These are phyloP conservation scores for Craterocephalus amniculus DNA, from an alignment of 2,797 vertebrate genomes.

Conservation along the genomic window DNA sequence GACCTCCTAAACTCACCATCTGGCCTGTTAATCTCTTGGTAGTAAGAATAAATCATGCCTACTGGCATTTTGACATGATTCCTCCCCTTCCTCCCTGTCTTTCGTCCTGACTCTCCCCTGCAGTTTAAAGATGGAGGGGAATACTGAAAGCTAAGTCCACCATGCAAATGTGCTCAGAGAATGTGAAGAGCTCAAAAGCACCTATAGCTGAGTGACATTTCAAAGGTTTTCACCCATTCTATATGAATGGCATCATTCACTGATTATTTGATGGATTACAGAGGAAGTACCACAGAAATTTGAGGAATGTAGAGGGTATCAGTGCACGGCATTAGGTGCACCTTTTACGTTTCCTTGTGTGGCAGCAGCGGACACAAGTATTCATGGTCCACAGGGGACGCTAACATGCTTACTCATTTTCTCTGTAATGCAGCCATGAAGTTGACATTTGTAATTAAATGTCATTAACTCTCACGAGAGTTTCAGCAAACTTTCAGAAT, in stretches of 20 bases:
- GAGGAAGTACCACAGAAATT: conserved; percentile 6
- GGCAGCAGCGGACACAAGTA: background rate
- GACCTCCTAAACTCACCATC: conserved; percentile 72
- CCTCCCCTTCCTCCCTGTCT: conserved; percentile 1
- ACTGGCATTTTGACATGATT: conserved; percentile 42
- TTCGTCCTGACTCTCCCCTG: conserved; percentile 15
- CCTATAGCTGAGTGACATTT: background rate
- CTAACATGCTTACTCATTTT: background rate
- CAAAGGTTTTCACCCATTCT: background rate
- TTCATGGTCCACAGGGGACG: background rate
- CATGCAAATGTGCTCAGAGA: background rate
- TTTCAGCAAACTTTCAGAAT: background rate
- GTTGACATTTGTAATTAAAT: background rate
- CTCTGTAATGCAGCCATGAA: background rate
- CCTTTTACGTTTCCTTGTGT: background rate
- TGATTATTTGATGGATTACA: background rate
- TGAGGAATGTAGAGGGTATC: background rate
- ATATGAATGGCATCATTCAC: background rate
- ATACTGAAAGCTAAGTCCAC: background rate
- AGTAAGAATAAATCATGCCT: conserved; percentile 63
- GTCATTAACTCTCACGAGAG: background rate
- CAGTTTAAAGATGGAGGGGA: conserved; percentile 39
- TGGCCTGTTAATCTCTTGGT: conserved; percentile 58
- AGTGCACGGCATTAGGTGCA: too few relatives aligned
- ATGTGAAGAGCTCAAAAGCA: background rate